Conservation (phyloP, 2,888 invertebrate species). For the Drosophila longiperda region DNA sequence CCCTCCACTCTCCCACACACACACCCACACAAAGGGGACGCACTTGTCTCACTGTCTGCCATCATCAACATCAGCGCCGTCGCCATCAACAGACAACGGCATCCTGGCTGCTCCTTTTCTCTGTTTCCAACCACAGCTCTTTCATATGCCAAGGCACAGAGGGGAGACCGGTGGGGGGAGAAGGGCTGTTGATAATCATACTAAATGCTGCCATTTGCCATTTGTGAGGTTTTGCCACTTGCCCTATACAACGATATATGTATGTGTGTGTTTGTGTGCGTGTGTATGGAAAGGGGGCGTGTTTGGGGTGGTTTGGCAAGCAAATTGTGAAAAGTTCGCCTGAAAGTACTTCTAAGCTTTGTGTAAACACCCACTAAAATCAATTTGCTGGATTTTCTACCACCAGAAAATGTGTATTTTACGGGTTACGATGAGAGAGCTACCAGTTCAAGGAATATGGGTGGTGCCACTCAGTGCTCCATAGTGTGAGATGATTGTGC, state of each 20-base stretch:
- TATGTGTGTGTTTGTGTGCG: constrained; percentile 5
- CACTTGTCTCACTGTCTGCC: constrained; percentile 53
- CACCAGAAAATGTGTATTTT: constrained; percentile 81
- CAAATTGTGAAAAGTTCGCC: constrained; percentile 77
- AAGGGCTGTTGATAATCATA: constrained; percentile 72
- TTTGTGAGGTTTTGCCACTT: constrained; percentile 82
- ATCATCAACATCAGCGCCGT: constrained; percentile 63
- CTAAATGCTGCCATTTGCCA: constrained; percentile 83
- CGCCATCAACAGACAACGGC: constrained; percentile 47
- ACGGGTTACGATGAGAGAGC: constrained; percentile 69
- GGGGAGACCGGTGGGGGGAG: background rate
- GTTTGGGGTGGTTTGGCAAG: constrained; percentile 66
- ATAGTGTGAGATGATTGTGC: constrained; percentile 45
- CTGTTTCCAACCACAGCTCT: constrained; percentile 33
- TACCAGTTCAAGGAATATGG: constrained; percentile 2
- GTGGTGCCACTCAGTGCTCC: constrained; percentile 6
- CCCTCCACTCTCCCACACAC: background rate
- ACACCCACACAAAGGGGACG: constrained; percentile 13
- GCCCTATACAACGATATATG: constrained; percentile 63
- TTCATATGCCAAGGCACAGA: background rate
- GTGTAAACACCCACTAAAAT: constrained; percentile 84
- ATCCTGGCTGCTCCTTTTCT: constrained; percentile 27
- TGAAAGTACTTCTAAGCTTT: constrained; percentile 77
- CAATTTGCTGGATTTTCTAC: constrained; percentile 82
- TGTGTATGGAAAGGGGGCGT: constrained; percentile 49